Evolutionary conservation across 1,140 invertebrate genomes (phyloP).

Genomic region (Kradibia gibbosae): DNA sequence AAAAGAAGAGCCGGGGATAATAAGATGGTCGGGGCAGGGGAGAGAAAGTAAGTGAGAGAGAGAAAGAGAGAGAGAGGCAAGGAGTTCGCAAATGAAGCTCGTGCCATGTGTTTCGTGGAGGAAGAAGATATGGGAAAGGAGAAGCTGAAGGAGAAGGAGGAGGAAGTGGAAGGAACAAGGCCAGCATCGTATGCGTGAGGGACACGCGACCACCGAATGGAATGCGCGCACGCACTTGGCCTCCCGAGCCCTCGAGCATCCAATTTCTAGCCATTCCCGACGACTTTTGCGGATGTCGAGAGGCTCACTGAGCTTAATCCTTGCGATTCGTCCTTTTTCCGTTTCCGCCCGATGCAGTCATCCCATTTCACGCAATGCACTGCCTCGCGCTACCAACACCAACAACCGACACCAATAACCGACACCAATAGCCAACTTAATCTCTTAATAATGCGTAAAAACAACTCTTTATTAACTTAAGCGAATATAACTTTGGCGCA

Average conservation of each 20-base stretch:
- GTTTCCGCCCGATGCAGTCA: too few species aligned
- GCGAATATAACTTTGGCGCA: too few species aligned
- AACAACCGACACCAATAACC: too few species aligned
- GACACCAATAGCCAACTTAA: too few species aligned
- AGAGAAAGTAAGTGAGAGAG: background rate
- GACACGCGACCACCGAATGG: conserved; percentile 39
- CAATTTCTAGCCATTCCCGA: too few species aligned
- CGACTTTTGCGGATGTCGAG: too few species aligned
- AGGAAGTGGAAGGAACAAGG: background rate
- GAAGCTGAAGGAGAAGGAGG: background rate
- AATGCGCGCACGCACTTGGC: conserved; percentile 15
- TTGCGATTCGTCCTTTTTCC: too few species aligned
- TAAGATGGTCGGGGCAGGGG: background rate
- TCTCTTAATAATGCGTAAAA: too few species aligned
- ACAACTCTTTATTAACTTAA: too few species aligned
- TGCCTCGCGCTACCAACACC: too few species aligned
- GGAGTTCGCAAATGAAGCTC: background rate
- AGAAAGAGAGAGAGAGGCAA: background rate
- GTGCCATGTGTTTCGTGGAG: background rate
- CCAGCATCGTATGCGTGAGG: background rate
- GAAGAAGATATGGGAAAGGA: background rate
- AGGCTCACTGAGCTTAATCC: too few species aligned
- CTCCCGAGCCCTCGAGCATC: background rate
- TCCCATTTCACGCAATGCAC: too few species aligned
- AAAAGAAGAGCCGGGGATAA: background rate